Percentiles rank a stretch among this genome's conserved stretches.
Conservation (phyloP, 2,113 vertebrate species). For the Austrofundulus limnaeus region DNA sequence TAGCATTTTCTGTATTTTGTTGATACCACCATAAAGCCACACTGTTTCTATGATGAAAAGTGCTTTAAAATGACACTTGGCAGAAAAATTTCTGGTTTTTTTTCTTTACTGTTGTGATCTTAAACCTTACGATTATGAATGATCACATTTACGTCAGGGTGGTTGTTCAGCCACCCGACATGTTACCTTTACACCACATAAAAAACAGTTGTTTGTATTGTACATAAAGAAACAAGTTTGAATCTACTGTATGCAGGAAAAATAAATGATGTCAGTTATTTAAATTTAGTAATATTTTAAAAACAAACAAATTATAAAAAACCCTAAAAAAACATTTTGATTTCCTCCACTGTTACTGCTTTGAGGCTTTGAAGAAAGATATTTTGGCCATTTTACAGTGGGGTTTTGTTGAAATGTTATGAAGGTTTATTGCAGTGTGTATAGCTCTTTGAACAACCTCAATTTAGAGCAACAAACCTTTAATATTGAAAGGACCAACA, state of each 20-base stretch:
- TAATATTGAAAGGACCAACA: too few relatives aligned
- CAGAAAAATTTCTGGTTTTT: constrained; percentile 15
- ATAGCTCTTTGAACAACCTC: too few relatives aligned
- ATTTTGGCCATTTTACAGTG: too few relatives aligned
- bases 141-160: constrained; percentile 14
- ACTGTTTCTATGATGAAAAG: constrained; percentile 31
- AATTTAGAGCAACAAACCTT: too few relatives aligned
- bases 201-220: constrained; percentile 56
- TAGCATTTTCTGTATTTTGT: constrained; percentile 8
- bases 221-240: constrained; percentile 46
- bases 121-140: constrained; percentile 19
- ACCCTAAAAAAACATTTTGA: constrained; percentile 8
- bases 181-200: constrained; percentile 35
- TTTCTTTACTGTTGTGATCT: constrained; percentile 2
- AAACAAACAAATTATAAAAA: constrained; percentile 12
- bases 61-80: constrained; percentile 36
- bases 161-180: not conserved
- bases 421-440: too few relatives aligned
- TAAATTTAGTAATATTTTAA: constrained; percentile 28
- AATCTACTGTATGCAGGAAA: constrained; percentile 46
- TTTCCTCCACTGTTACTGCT: constrained; percentile 55
- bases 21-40: constrained; percentile 23
- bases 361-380: constrained; percentile 27
- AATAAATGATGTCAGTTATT: constrained; percentile 11
- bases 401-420: too few relatives aligned